A percentile compares a stretch with the other conserved stretches of the same genome.
Evolutionary conservation across 2,888 invertebrate species (phyloP).

Genomic region (Pelosia muscerda): DNA sequence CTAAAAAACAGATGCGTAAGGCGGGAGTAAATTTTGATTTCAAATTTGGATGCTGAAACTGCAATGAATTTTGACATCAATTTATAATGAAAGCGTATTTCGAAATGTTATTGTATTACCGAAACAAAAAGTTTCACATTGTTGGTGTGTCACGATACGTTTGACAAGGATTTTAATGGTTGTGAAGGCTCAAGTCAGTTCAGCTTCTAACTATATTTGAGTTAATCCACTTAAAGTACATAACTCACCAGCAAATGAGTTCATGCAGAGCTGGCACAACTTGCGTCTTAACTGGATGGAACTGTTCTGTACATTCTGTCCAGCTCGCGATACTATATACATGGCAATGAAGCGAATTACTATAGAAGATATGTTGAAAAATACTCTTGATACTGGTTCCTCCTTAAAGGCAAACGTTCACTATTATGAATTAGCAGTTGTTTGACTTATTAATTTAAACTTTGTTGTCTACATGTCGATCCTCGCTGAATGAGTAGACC

Average conservation of each 20-base stretch:
- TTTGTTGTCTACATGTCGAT: too few species aligned
- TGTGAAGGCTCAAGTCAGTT: background rate
- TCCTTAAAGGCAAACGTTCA: background rate
- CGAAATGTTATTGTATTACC: too few species aligned
- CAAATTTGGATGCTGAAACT: background rate
- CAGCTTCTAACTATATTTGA: background rate
- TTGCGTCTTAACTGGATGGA: conserved; percentile 23
- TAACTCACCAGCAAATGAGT: conserved; percentile 4
- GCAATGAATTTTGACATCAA: background rate
- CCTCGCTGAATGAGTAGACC: background rate
- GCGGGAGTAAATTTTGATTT: background rate
- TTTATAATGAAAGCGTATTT: too few species aligned
- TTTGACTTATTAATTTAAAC: background rate
- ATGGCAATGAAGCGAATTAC: conserved; percentile 45
- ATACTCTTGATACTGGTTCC: conserved; percentile 13
- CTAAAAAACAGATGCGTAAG: too few species aligned
- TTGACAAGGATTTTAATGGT: too few species aligned
- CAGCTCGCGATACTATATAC: conserved; percentile 50
- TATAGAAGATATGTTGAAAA: conserved; percentile 30
- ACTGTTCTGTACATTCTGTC: conserved; percentile 55
- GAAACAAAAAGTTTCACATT: too few species aligned
- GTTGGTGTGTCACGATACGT: too few species aligned
- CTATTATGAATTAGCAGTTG: background rate
- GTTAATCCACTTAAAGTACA: too few species aligned
- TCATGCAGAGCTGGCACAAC: conserved; percentile 11